These are phyloP conservation scores for Drusus annulatus DNA, from an alignment of 1,140 invertebrate genomes.

Conservation along the genomic window DNA sequence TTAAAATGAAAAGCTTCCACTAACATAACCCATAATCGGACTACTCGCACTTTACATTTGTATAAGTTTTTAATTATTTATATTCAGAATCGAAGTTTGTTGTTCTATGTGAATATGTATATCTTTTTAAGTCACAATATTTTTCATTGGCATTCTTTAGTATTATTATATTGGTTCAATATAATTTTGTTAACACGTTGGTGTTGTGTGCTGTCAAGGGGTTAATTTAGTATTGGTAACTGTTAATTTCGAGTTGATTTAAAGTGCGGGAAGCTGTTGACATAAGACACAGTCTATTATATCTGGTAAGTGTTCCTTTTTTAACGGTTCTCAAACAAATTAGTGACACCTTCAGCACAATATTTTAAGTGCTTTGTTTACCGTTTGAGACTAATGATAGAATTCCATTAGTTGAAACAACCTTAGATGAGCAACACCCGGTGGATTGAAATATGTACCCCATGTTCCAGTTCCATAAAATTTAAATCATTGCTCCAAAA, in stretches of 20 bases:
- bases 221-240: background rate
- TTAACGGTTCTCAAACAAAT: slow-evolving; percentile 49
- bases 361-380: slow-evolving; percentile 49
- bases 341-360: slow-evolving; percentile 48
- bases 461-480: slow-evolving; percentile 1
- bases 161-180: background rate
- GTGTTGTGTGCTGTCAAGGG: background rate
- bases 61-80: no score
- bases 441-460: background rate
- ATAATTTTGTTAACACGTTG: background rate
- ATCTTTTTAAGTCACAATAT: no score
- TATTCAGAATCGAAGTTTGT: no score
- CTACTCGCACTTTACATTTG: no score
- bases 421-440: background rate
- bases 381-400: slow-evolving; percentile 38
- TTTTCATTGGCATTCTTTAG: no score
- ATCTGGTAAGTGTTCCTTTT: slow-evolving; percentile 15
- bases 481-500: background rate
- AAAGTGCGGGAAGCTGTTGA: slow-evolving; percentile 5
- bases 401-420: slow-evolving; percentile 8
- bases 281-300: slow-evolving; percentile 20
- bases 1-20: no score
- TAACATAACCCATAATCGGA: no score
- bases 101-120: no score
- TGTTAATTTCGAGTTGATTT: background rate